phyloP scores from a whole-genome alignment of 2,797 vertebrate genomes.

The Toxotes lorentzi region DNA sequence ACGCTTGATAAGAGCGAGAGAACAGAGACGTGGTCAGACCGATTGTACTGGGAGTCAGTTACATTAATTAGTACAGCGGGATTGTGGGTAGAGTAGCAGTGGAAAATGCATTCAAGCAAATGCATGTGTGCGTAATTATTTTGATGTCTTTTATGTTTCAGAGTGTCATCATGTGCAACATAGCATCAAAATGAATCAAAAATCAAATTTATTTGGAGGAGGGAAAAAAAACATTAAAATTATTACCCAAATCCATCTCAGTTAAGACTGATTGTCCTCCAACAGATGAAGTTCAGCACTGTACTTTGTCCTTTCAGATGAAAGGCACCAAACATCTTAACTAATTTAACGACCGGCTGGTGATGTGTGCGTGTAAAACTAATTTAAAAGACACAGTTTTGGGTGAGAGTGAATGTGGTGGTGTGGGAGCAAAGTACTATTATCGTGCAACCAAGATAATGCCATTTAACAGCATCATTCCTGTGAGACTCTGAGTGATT shows the following conservation, averaged over 20 bases:
- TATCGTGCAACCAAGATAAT: constrained; percentile 16
- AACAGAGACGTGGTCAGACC: constrained; percentile 46
- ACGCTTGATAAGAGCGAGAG: constrained; percentile 25
- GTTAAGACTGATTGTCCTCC: too few species aligned
- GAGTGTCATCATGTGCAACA: not conserved
- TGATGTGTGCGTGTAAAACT: too few species aligned
- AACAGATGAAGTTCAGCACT: too few species aligned
- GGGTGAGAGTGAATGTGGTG: not conserved
- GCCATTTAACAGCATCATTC: constrained; percentile 18
- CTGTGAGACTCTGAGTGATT: constrained; percentile 30
- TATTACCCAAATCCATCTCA: too few species aligned
- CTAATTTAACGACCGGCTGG: too few species aligned
- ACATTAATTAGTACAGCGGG: constrained; percentile 29
- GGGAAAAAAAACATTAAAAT: too few species aligned
- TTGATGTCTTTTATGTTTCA: not conserved
- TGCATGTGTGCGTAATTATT: not conserved
- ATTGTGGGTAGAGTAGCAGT: not conserved
- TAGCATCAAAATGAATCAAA: not conserved
- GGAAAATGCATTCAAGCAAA: not conserved
- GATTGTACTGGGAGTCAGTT: constrained; percentile 44
- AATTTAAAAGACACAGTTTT: not conserved
- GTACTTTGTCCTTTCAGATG: too few species aligned
- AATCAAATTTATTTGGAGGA: not conserved
- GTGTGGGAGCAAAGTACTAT: constrained; percentile 25
- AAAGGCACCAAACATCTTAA: too few species aligned